Conservation (phyloP, 2,797 vertebrate genomes). For the Dendrocincla fuliginosa region DNA sequence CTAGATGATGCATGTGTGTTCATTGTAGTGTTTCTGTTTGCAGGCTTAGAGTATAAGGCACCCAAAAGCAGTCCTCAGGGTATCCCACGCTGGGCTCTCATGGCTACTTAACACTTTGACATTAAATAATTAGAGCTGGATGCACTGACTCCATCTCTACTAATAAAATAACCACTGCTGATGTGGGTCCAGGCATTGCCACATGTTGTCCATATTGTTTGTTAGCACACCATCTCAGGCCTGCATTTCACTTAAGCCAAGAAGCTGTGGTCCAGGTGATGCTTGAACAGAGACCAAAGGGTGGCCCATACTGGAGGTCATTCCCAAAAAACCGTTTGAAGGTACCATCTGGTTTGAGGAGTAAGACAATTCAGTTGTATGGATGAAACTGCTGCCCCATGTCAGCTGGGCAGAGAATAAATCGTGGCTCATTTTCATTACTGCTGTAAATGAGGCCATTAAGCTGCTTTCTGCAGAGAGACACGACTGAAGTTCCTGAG, state of each 20-base stretch:
- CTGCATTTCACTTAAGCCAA: not conserved
- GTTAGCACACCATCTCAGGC: fast-evolving
- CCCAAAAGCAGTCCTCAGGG: not conserved
- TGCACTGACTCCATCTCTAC: not conserved
- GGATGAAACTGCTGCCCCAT: not conserved
- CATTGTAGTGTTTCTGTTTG: not conserved
- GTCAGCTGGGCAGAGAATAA: not conserved
- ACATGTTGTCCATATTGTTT: fast-evolving
- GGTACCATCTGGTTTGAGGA: not conserved
- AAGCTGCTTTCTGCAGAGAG: not conserved
- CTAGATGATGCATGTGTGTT: not conserved
- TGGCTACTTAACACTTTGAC: not conserved
- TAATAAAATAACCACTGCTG: not conserved
- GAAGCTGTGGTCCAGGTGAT: not conserved
- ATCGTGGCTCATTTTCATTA: not conserved
- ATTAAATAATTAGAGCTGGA: not conserved
- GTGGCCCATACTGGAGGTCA: not conserved
- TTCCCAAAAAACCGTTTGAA: not conserved
- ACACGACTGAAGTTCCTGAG: not conserved
- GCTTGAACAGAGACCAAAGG: not conserved
- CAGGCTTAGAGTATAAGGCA: not conserved
- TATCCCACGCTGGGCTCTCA: not conserved
- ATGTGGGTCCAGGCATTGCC: not conserved
- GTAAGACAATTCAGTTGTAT: not conserved
- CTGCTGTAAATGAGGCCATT: not conserved